A percentile compares a stretch with the other conserved stretches of the same genome.
Conservation (phyloP, 2,797 vertebrate genomes). For the Onychomys torridus region DNA sequence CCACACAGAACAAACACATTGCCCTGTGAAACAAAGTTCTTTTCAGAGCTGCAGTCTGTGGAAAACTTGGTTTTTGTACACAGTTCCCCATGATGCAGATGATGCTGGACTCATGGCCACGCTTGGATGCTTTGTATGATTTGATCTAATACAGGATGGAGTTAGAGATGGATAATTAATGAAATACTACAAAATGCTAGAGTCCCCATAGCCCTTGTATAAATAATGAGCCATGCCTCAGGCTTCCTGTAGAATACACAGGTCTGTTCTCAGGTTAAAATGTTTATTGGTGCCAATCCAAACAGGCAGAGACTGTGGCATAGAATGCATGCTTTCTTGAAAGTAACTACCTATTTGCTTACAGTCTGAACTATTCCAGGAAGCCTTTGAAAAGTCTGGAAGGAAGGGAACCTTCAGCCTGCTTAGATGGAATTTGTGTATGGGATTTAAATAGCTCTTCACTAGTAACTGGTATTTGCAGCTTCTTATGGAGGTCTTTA, state of each 20-base stretch:
- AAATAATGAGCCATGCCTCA: not conserved
- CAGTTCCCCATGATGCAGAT: no score
- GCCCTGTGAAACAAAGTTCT: not conserved
- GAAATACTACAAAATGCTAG: not conserved
- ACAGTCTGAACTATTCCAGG: not conserved
- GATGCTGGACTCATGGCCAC: not conserved
- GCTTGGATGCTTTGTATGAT: not conserved
- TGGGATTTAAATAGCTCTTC: constrained; percentile 1
- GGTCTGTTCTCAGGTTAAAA: not conserved
- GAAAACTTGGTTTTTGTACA: not conserved
- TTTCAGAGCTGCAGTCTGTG: not conserved
- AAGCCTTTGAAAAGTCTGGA: not conserved
- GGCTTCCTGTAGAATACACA: not conserved
- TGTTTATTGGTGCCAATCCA: not conserved
- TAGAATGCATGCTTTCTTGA: not conserved
- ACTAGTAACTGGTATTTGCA: not conserved
- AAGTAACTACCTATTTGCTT: constrained; percentile 21
- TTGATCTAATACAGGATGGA: constrained; percentile 10
- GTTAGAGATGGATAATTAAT: not conserved
- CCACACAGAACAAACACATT: not conserved
- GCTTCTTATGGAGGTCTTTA: constrained; percentile 8
- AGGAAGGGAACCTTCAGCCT: not conserved
- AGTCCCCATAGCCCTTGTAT: not conserved
- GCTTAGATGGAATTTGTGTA: not conserved
- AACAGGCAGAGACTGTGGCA: not conserved